Evolutionary conservation across 1,140 invertebrate species (phyloP), one percentile per base, ranked within the genome.

Genomic region (Drosophila subobscura): DNA sequence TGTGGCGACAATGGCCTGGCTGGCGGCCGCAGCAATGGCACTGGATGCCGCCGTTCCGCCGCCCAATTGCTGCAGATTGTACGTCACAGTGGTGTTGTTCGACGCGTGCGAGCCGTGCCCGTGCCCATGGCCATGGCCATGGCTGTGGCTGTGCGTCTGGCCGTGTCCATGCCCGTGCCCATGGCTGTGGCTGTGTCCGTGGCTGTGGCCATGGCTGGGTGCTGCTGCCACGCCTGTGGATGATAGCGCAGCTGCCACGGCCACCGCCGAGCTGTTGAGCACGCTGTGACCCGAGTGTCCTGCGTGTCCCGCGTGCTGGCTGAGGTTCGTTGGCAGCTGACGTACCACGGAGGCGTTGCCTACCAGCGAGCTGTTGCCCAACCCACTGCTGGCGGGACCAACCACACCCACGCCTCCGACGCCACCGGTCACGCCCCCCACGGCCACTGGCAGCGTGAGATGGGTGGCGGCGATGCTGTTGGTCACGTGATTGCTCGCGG

Each of bases 1-100:
- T 12, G 98, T 99, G 4, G 97, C 97, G 8, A 97, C 97, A 61
- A 99, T 99, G 0, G 98, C 98, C 92, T 99, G 98, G 20, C 97
- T 98, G 0, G 98, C 98, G 12, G 98, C 98, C 1, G 97, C 97
- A 0, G 97, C 97, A 61, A 99, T 98, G 0, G 98, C 96, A 86
- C 96, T 98, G 22, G 96, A 96, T 0, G 81, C 89, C 5, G 85
- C 63, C 3, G 73, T 94, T 2, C 79, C 84, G 3, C 79, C 73
- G 14, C 85, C 95, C 57, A 95, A 92, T 77, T 94, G 94, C 75
- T 92, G 93, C 47, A 94, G 83, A 77, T 92, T 93, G 72, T 92
- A 90, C 12, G 79, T 67, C 5, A 91, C 83, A 3, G 91, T 72
- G 23, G 67, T 12, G 33, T 37, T 37, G 10, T 12, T 37, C 33